Conservation (phyloP, 2,888 invertebrate genomes). For the Nectonema munidae region DNA sequence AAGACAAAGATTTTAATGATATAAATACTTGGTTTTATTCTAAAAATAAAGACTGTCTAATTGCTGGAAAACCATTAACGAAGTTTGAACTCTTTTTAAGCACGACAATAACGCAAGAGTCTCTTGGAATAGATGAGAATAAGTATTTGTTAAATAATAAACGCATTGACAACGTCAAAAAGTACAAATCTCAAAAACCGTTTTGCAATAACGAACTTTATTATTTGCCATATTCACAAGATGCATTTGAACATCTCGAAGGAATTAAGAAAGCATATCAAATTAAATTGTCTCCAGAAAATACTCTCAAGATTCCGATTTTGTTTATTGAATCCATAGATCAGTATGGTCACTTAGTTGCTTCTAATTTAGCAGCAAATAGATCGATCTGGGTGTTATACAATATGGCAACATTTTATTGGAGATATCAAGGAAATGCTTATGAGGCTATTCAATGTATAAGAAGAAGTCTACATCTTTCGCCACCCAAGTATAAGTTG, state of each 20-base stretch:
- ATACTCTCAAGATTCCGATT: no score
- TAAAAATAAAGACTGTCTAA: constrained; percentile 33
- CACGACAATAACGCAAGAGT: constrained; percentile 23
- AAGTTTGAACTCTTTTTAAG: constrained; percentile 36
- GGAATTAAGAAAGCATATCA: no score
- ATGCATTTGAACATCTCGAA: no score
- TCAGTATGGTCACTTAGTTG: no score
- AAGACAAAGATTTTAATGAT: constrained; percentile 9
- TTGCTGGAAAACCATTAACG: constrained; percentile 33
- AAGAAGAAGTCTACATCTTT: constrained; percentile 38
- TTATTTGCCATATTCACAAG: no score
- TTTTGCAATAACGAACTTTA: no score
- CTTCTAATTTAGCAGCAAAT: no score
- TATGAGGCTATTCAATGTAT: constrained; percentile 46
- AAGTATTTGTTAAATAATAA: background rate
- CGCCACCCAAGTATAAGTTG: constrained; percentile 33
- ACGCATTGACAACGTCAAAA: no score
- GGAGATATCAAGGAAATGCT: constrained; percentile 40
- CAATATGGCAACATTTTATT: constrained; percentile 42
- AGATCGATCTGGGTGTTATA: constrained; percentile 46
- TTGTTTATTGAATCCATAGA: no score
- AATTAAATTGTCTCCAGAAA: no score
- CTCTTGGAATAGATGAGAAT: constrained; percentile 11
- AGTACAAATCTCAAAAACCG: no score
- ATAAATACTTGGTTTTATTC: constrained; percentile 24